These are phyloP conservation scores for Tolmerus cingulatus DNA, from an alignment of 2,888 invertebrate species.

Conservation along the genomic window DNA sequence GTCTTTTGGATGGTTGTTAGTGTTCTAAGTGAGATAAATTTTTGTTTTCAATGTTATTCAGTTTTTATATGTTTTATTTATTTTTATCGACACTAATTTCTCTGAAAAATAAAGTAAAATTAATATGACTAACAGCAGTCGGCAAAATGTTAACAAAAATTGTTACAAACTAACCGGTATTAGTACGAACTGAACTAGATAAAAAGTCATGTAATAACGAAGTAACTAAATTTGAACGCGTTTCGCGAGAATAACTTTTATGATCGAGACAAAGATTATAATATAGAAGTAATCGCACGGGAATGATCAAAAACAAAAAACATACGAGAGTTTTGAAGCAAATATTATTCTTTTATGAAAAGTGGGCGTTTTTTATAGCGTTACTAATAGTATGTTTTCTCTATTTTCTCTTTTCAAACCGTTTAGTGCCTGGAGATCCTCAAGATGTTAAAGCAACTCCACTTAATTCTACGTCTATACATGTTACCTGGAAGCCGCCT, in stretches of 20 bases:
- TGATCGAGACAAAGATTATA: background rate
- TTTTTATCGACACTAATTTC: background rate
- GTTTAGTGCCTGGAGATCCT: slow-evolving; percentile 95
- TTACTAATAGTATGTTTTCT: background rate
- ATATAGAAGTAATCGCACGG: background rate
- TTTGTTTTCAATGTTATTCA: background rate
- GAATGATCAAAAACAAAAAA: background rate
- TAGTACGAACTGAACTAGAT: background rate
- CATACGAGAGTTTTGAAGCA: slow-evolving; percentile 20
- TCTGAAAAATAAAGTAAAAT: background rate
- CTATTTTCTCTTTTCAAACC: background rate
- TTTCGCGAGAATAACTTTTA: background rate
- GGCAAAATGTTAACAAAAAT: background rate
- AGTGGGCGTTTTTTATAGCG: background rate
- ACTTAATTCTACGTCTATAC: slow-evolving; percentile 95
- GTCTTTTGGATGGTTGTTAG: slow-evolving; percentile 3
- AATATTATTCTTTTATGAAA: background rate
- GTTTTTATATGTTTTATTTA: background rate
- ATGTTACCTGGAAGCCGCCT: slow-evolving; percentile 95
- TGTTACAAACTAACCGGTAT: background rate
- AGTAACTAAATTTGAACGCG: background rate
- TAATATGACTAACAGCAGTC: background rate
- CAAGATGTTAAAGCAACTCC: slow-evolving; percentile 88
- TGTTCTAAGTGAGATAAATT: background rate
- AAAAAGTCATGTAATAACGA: background rate